Conservation (phyloP, 2,113 vertebrate species). For the Callorhinus ursinus region DNA sequence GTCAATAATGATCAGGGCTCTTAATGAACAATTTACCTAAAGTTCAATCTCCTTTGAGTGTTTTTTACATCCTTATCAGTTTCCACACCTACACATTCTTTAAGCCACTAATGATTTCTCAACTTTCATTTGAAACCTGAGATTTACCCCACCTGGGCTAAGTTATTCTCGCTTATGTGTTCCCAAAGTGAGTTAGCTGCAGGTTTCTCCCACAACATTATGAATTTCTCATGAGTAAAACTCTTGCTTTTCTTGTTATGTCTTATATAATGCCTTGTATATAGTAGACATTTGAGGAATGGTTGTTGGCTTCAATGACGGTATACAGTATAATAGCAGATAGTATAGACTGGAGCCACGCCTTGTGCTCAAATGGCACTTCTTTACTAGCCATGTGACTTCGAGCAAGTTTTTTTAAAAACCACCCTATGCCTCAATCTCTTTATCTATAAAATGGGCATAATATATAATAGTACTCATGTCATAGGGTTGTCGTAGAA, state of each 20-base stretch:
- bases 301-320: not conserved
- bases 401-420: not conserved
- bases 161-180: not conserved
- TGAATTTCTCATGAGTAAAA: not conserved
- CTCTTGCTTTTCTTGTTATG: not conserved
- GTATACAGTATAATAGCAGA: not conserved
- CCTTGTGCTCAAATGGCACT: not conserved
- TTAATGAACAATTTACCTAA: not conserved
- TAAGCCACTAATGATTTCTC: not conserved
- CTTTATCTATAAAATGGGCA: not conserved
- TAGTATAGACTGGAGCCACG: not conserved
- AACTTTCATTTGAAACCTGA: slow-evolving; percentile 17
- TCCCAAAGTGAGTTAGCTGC: not conserved
- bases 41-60: not conserved
- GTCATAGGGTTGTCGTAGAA: not conserved
- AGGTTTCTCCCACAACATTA: not conserved
- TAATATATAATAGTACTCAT: not conserved
- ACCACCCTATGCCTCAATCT: not conserved
- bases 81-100: not conserved
- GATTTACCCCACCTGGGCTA: not conserved
- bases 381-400: not conserved
- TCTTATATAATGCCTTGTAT: not conserved
- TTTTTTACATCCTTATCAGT: not conserved
- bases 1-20: not conserved
- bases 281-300: not conserved